A percentile compares a stretch with the other conserved stretches of the same genome.
phyloP scores from a whole-genome alignment of 2,113 vertebrate genomes.

The Stigmatopora nigra region DNA sequence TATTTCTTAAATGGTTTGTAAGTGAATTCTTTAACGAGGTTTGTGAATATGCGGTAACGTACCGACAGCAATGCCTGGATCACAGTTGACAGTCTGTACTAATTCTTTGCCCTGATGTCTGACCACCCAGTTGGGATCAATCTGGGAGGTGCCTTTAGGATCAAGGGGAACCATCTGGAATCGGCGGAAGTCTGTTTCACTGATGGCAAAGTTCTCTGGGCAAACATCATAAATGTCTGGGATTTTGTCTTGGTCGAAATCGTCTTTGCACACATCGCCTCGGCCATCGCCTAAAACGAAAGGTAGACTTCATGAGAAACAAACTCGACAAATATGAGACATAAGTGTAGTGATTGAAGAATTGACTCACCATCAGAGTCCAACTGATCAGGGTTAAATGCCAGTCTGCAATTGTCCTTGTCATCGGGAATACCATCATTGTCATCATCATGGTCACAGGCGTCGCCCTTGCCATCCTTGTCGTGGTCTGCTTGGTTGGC shows the following conservation, averaged over 20 bases:
- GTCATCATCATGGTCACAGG: constrained; percentile 98
- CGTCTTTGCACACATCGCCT: constrained; percentile 91
- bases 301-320: background rate
- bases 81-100: constrained; percentile 97
- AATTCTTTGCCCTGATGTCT: constrained; percentile 97
- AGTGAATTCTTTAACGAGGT: background rate
- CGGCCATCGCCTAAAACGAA: constrained; percentile 82
- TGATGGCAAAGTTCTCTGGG: constrained; percentile 93
- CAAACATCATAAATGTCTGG: constrained; percentile 92
- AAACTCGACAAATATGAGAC: background rate
- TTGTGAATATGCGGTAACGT: constrained; percentile 34
- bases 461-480: constrained; percentile 96
- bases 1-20: background rate
- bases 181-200: constrained; percentile 92
- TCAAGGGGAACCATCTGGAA: constrained; percentile 99
- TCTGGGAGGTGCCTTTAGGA: constrained; percentile 94
- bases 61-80: constrained; percentile 97
- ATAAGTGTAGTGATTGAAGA: background rate
- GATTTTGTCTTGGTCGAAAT: constrained; percentile 91
- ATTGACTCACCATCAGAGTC: constrained; percentile 86
- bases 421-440: constrained; percentile 97
- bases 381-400: constrained; percentile 85
- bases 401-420: constrained; percentile 91
- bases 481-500: constrained; percentile 97
- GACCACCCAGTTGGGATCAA: constrained; percentile 98